Base-by-base conservation (phyloP, 1,140 invertebrate genomes). In the Coptotermes formosanus region DNA sequence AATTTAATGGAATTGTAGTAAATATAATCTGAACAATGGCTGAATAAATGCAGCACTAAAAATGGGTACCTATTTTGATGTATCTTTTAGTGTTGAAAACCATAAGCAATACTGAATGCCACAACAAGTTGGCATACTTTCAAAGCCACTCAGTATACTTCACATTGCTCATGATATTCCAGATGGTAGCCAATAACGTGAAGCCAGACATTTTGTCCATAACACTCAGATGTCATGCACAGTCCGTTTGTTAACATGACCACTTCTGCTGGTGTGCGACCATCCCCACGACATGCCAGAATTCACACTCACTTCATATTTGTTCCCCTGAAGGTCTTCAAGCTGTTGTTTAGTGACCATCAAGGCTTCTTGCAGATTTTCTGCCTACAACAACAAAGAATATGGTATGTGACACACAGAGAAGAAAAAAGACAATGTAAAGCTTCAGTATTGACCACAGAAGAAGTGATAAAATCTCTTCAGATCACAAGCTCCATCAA, bases 261-360 rank as follows among this genome's bases (percentile, higher is more conserved):
- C 32, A 83, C 43, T 83, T 52, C n/a, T 75, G 25, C n/a, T 25
- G 64, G 8, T 30, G 64, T 83, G 82, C 23, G 82, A 43, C 82
- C 82, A 83, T 25, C 82, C 82, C 82, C 43, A 83, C 2, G 64
- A 75, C 64, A 75, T 75, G 64, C 64, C 64, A 75, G 43, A 83
- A 83, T 25, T 83, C 82, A 52, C 82, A 83, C 82, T 83, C 82
- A 83, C 82, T 44, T 83, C 82, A 83, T 45, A 83, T 45, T 52
- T 52, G 11, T 43, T 83, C 32, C 82, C 82, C 32, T 83, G 82
- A 43, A 83, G n/a, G 48, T 83, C 82, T 83, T 83, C 82, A 25
- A 83, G 82, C 82, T 83, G 82, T 43, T 83, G 82, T 83, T 83
- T 83, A 45, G 82, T 83, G n/a, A 32, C 48, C 25, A 83, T 9